Evolutionary conservation across 2,797 vertebrate species (phyloP), one percentile per base, ranked within the genome.

Genomic region (Petrocephalus sullivani): DNA sequence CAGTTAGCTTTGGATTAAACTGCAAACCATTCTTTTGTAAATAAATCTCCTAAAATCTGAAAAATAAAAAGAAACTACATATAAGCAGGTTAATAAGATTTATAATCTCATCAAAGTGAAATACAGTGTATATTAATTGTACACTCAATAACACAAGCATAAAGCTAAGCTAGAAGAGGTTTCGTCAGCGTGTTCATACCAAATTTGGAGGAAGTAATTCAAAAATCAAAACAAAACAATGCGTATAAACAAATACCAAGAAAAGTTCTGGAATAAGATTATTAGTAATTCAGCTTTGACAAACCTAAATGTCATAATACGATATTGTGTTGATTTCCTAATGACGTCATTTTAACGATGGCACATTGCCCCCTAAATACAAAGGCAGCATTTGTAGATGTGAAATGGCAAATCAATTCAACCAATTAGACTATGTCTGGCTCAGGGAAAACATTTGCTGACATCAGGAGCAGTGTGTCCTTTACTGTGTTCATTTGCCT

Each of bases 341-440:
- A 67, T 88, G 87, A 85, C 87, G 49, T 88, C 87, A 88, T 51
- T 82, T 37, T 51, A 37, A 41, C 12, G 1, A 58, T 23, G 9
- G 49, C 51, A 58, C 82, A 85, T 75, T 71, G n/a, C 51, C 54
- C 16, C 67, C 54, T 33, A 86, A 86, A 85, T 54, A 64, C 83
- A 41, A 21, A 85, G 88, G 33, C 84, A 49, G 58, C 10, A 78
- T 88, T 88, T 86, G 61, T 23, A 54, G 53, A 67, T 75, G 53
- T 75, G 28, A 88, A 88, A 88, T 33, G 9, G 88, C 33, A 88
- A 86, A 86, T 88, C 88, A 57, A 58, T 88, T 75, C 41, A 71
- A 53, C 83, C n/a, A 88, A 88, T 88, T 88, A 85, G 46, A 67
- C 60, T 56, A 53, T 8, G 61, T 54, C 83, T 57, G 23, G 53